Evolutionary conservation across 2,888 invertebrate genomes (phyloP), one percentile per base, ranked within the genome.

Genomic region (Tetheella fluctuosa): DNA sequence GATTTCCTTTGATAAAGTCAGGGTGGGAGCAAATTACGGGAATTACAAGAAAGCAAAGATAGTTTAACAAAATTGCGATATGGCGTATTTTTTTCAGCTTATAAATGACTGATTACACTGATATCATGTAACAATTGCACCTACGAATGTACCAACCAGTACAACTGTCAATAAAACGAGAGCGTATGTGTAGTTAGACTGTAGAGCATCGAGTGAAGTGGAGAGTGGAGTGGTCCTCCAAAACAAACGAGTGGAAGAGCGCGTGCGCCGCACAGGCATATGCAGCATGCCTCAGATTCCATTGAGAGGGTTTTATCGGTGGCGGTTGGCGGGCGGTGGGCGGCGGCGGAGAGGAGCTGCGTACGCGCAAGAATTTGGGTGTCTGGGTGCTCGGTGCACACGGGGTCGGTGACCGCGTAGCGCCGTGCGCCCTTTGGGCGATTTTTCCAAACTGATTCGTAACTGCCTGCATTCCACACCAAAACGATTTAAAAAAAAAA

Each of bases 311-410:
- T 80, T 83, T 84, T 83, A 76, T 75, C 63, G 63, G 62, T 64
- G 60, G 64, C 70, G 66, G 63, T 67, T 61, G 20, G 52, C n/a
- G 74, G 20, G 34, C 75, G 71, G 68, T 63, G 65, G 74, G 70
- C 67, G 74, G 68, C 34, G 34, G 64, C 42, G 60, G 73, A 77
- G 81, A 78, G 80, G 83, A 81, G 83, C 79, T 80, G 84, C 85
- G 88, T 85, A 90, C 89, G 90, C 89, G 82, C 81, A 88, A 86
- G 84, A 87, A 91, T 91, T 90, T 80, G 86, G 86, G 78, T 86
- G 86, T 88, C 85, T 81, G 80, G 81, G 80, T 77, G 80, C 78
- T 72, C 70, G 63, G 64, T 69, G 73, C 70, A 69, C 61, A 67
- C 70, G 78, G 85, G 30, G 84, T 87, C 83, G 75, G 74, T 69